Evolutionary conservation across 1,140 invertebrate genomes (phyloP), one percentile per base, ranked within the genome.

Genomic region (Lepidurus packardi): DNA sequence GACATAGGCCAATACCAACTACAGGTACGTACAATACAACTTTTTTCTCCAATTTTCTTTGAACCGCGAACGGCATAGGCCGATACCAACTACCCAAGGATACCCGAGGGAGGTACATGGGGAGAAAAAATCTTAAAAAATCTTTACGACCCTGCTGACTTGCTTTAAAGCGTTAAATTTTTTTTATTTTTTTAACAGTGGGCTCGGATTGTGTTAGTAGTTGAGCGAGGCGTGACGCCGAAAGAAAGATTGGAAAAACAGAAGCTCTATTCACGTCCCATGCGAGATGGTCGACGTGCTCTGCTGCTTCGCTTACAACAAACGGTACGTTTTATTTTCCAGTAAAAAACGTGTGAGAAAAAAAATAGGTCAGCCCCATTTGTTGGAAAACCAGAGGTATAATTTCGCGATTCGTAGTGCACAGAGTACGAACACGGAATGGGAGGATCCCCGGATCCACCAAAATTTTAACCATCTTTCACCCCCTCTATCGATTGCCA

Each of bases 181-280:
- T 44, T 74, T 47, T 4, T 41, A 11, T 41, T 25, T 21, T 74
- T 42, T 75, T 24, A 11, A 75, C 83, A 95, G 92, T 99, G 97
- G 97, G 97, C 97, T 0, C 87, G 97, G 79, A 98, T 99, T 80
- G 96, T 99, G 16, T 86, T 99, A 45, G 96, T 98, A 16, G 93
- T 99, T 42, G 97, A 99, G 85, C 88, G 97, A 85, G 97, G 96
- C 8, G 94, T 98, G 0, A 92, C 92, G 78, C 95, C 96, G 0
- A 88, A 90, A 47, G 93, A 97, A 84, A 87, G 97, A 75, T 84
- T 94, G 25, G 90, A 91, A 83, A 92, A 96, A 83, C 89, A 98
- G 65, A 89, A 92, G 85, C 89, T 91, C 47, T 99, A 99, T 84
- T 96, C 95, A n/a, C 94, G 98, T 84, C 92, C 95, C 0, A 97